phyloP scores from a whole-genome alignment of 2,797 vertebrate species.

The Aphelocoma californica region DNA sequence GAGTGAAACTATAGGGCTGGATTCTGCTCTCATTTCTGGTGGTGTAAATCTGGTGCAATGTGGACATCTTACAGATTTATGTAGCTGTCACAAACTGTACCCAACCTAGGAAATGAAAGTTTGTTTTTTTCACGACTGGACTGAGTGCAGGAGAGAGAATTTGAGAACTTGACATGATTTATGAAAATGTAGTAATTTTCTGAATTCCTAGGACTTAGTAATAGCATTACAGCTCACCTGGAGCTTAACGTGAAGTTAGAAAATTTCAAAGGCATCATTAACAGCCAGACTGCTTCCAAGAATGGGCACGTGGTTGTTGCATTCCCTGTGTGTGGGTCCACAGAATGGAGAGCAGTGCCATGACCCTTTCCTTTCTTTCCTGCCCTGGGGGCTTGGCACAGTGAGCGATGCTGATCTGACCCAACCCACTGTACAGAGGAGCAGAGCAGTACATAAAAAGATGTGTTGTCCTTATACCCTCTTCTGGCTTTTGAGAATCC shows the following conservation, averaged over 20 bases:
- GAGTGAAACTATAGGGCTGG: not conserved
- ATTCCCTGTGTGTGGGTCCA: not conserved
- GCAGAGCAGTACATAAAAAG: not conserved
- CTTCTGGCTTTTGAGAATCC: not conserved
- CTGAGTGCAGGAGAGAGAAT: not conserved
- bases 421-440: not conserved
- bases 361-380: not conserved
- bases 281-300: not conserved
- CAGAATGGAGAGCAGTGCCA: not conserved
- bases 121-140: not conserved
- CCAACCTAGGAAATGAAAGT: not conserved
- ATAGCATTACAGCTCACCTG: not conserved
- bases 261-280: constrained; percentile 7
- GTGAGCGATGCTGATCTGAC: not conserved
- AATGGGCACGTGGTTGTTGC: not conserved
- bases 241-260: not conserved
- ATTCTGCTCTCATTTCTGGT: not conserved
- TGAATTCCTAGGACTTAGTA: constrained; percentile 25
- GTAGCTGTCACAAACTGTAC: not conserved
- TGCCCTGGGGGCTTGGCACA: not conserved
- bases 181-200: constrained; percentile 39
- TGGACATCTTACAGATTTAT: not conserved
- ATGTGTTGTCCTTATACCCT: not conserved
- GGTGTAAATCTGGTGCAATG: not conserved
- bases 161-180: constrained; percentile 1